Base-by-base conservation (phyloP, 2,113 vertebrate genomes). In the Corythornis madagascariensis region DNA sequence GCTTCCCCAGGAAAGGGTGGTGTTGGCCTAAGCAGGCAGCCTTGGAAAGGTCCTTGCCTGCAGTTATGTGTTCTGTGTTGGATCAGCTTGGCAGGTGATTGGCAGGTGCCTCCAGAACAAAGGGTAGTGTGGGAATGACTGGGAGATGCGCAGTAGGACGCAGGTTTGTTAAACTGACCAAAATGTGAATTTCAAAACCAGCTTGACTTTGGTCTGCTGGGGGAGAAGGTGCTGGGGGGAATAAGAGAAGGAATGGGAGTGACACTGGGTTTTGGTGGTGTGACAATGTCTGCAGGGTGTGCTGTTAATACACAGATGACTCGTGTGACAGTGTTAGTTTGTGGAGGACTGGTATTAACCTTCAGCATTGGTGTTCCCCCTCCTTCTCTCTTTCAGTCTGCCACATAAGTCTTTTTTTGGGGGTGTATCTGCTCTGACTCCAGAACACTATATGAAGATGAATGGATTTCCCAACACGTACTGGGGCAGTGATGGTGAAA, bases 381-480 rank as follows among this genome's bases (percentile, higher is more conserved):
- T 53, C 64, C 24, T 25, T 11, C 31, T 78, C 9, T 91, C 65
- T 84, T 90, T 25, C 43, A 98, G 97, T 29, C 80, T 98, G 64
- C 97, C 97, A 4, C 97, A 97, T 33, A 94, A 96, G 69, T 89
- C 90, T 17, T 97, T 96, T 83, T 98, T 98, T 83, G 97, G 97
- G 17, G 97, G 97, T 2, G 97, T 98, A 38, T 97, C 94, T 81
- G 97, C 97, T 64, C 88, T 98, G 81, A 97, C 97, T 72, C 97
- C 97, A 56, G 97, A 97, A 45, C 97, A 98, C 47, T 98, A 97
- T 86, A 96, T 97, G 96, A 97, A 96, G 96, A 98, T 98, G 38
- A 98, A 98, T 67, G 97, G 97, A 20, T 97, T 98, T 92, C 97
- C 97, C 82, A 98, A 98, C 70, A 97, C 97, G 0, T 98, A 97